phyloP scores from a whole-genome alignment of 1,140 invertebrate genomes.

The Zelostemma sp. region DNA sequence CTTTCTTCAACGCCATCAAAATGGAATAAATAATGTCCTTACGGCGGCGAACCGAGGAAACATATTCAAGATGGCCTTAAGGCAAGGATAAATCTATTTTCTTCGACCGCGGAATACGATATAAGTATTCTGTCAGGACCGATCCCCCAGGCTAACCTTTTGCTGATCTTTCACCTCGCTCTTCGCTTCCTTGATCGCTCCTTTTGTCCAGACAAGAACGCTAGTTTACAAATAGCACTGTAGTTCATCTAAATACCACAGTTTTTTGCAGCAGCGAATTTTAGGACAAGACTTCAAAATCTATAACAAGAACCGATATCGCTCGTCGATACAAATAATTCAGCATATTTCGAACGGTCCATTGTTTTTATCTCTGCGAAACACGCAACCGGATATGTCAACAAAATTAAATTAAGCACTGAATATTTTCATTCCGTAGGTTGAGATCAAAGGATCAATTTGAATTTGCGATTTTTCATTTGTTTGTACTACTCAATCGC shows the following conservation, averaged over 20 bases:
- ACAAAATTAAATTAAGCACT: too few species aligned
- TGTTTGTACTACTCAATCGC: not conserved
- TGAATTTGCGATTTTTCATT: not conserved
- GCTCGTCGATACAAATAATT: too few species aligned
- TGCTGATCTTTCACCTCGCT: conserved; percentile 29
- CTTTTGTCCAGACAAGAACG: conserved; percentile 1
- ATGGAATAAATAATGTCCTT: conserved; percentile 58
- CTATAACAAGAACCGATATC: too few species aligned
- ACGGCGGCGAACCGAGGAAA: conserved; percentile 16
- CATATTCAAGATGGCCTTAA: conserved; percentile 26
- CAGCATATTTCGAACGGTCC: too few species aligned
- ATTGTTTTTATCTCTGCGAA: too few species aligned
- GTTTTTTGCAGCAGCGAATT: not conserved
- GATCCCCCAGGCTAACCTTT: conserved; percentile 38
- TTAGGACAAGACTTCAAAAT: too few species aligned
- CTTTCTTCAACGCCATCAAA: conserved; percentile 46
- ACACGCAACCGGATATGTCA: too few species aligned
- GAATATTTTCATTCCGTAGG: not conserved
- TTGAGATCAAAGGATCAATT: not conserved
- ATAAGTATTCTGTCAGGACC: conserved; percentile 52
- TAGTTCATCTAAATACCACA: not conserved
- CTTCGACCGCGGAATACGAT: conserved; percentile 57
- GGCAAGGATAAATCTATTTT: conserved; percentile 64
- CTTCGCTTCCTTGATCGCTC: conserved; percentile 10
- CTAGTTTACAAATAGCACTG: not conserved